Evolutionary conservation across 2,888 invertebrate genomes (phyloP), one percentile per base, ranked within the genome.

Genomic region (Deilephila porcellus): DNA sequence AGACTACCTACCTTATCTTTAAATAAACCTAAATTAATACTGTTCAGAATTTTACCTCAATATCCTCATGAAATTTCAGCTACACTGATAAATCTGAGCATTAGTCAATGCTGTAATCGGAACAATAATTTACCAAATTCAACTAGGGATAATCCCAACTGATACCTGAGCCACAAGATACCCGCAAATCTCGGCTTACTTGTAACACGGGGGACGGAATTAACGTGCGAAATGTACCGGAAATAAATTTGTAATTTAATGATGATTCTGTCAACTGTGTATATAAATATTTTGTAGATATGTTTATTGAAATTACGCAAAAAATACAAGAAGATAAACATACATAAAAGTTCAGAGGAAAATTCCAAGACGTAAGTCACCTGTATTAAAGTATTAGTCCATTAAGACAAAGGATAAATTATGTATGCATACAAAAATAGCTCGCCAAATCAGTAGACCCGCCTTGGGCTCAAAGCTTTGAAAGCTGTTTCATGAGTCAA

Each of bases 81-180:
- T 8, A 3, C 60, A 20, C 17, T 29, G 29, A 17, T 25, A 60
- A 64, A 64, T 45, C 37, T 3, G 14, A 20, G 11, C 11, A 64
- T 64, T 64, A 64, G 37, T 64, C 56, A 56, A 56, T 37, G 64
- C 11, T 20, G 64, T 20, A 45, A 45, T 64, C 45, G 60, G 80
- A 60, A 60, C 60, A 29, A 60, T 60, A 60, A 60, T 60, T 60
- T 29, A 29, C 60, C 34, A 67, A 67, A 67, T 25, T 70, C 11
- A 53, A 52, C 53, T n/a, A 19, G 25, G n/a, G 20, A 70, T 70
- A 53, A 70, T 53, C 53, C 70, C 29, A 11, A 56, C 53, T 19
- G 56, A 70, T 70, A 70, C 32, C 29, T 70, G 34, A 70, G 56
- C 56, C 56, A 56, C 59, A 56, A 56, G 70, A n/a, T 37, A 64